Evolutionary conservation across 2,797 vertebrate genomes (phyloP).

Genomic region (Enteromius treurensis): DNA sequence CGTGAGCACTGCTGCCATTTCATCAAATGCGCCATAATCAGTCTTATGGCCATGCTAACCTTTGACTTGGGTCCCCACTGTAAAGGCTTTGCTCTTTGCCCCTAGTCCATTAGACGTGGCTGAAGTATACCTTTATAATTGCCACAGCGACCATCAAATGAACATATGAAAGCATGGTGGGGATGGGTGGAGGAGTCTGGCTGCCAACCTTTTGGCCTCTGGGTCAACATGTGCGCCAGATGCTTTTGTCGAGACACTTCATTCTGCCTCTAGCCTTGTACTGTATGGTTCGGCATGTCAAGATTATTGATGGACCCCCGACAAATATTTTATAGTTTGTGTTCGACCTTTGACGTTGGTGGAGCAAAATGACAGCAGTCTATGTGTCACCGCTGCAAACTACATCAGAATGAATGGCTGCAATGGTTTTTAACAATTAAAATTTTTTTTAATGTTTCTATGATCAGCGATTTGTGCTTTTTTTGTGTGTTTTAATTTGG

Average conservation of each 20-base stretch:
- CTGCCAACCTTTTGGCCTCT: constrained; percentile 80
- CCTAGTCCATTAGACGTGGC: constrained; percentile 80
- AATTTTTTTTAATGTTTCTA: neutral
- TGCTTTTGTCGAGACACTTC: constrained; percentile 57
- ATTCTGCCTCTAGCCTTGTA: constrained; percentile 70
- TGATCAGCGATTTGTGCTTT: constrained; percentile 18
- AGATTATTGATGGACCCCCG: constrained; percentile 76
- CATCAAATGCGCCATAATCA: constrained; percentile 57
- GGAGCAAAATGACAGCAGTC: constrained; percentile 66
- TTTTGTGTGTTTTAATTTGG: neutral
- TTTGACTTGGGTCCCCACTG: constrained; percentile 79
- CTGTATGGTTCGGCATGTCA: constrained; percentile 80
- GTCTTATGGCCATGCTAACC: constrained; percentile 74
- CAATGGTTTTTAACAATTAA: neutral
- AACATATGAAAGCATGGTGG: constrained; percentile 74
- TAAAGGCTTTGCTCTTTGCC: constrained; percentile 81
- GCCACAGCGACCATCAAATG: constrained; percentile 77
- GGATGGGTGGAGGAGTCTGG: constrained; percentile 69
- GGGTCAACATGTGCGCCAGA: constrained; percentile 72
- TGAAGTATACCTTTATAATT: constrained; percentile 85
- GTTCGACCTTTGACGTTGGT: constrained; percentile 78
- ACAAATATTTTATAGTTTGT: constrained; percentile 81
- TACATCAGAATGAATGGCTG: constrained; percentile 19
- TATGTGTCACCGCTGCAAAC: constrained; percentile 27
- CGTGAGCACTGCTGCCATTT: constrained; percentile 35